These are phyloP conservation scores for Chaetops frenatus DNA, from an alignment of 2,113 vertebrate species.

Conservation along the genomic window DNA sequence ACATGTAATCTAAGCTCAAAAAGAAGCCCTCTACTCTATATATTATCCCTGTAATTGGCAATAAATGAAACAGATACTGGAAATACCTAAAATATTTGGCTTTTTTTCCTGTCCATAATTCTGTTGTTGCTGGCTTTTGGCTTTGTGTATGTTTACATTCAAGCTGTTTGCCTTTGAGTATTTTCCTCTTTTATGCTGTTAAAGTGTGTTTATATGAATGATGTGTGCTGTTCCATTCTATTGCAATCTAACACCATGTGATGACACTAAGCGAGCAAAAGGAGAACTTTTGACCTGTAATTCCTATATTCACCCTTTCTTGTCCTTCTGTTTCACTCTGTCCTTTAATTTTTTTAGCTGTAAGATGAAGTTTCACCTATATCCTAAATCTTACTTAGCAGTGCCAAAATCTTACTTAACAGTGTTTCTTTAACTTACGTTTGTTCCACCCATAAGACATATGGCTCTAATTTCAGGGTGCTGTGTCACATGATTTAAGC, in stretches of 20 bases:
- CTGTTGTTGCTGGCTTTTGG: neutral
- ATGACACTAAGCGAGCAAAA: neutral
- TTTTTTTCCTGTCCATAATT: constrained; percentile 3
- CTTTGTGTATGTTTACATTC: neutral
- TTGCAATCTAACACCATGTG: neutral
- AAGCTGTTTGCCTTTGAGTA: neutral
- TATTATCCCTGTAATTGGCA: neutral
- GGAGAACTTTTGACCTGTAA: neutral
- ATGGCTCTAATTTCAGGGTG: constrained; percentile 49
- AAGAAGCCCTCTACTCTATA: neutral
- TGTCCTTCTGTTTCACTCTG: neutral
- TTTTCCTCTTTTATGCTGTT: neutral
- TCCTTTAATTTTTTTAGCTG: neutral
- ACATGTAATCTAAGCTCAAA: neutral
- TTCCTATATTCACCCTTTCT: neutral
- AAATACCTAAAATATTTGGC: constrained; percentile 32
- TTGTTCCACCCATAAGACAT: constrained; percentile 35
- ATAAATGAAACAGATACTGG: constrained; percentile 31
- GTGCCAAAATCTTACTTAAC: neutral
- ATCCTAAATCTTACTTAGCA: too few relatives aligned
- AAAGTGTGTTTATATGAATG: neutral
- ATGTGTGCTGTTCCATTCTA: neutral
- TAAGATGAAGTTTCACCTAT: neutral
- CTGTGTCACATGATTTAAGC: constrained; percentile 27
- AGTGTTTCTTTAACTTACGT: neutral